A percentile compares a stretch with the other conserved stretches of the same genome.
Conservation (phyloP, 2,113 vertebrate genomes). For the Tetrax tetrax region DNA sequence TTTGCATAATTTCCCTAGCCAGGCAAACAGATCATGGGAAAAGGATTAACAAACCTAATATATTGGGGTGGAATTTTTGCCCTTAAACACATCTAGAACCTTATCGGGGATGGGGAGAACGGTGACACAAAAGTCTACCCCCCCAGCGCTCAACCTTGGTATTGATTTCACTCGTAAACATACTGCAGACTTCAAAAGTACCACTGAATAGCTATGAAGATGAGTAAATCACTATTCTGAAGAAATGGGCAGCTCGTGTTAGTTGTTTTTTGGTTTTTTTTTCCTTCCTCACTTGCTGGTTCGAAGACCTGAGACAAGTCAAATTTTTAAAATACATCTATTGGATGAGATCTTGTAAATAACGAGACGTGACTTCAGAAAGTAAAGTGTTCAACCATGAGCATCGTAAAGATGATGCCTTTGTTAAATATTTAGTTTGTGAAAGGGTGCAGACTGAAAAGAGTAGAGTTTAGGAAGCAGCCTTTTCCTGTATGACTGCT, state of each 20-base stretch:
- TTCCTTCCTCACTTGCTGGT: accelerated
- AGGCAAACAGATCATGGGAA: not conserved
- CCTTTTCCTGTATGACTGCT: not conserved
- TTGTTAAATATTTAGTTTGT: constrained; percentile 14
- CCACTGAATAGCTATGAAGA: not conserved
- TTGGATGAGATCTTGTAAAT: not conserved
- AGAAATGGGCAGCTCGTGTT: not conserved
- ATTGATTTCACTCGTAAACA: not conserved
- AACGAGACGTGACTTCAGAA: not conserved
- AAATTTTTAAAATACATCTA: not conserved
- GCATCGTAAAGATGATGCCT: not conserved
- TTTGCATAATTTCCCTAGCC: constrained; percentile 50
- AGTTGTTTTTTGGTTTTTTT: not conserved
- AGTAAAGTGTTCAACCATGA: not conserved
- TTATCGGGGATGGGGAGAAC: not conserved
- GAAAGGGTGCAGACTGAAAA: not conserved
- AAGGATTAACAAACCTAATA: constrained; percentile 8
- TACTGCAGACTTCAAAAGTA: not conserved
- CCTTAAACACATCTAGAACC: not conserved
- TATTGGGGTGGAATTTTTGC: not conserved
- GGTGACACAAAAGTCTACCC: not conserved
- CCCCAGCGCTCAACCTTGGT: not conserved
- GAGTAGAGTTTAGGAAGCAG: not conserved
- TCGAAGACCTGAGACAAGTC: not conserved
- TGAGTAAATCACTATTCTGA: not conserved